phyloP scores from a whole-genome alignment of 2,888 invertebrate genomes.

The Anticlea derivata region DNA sequence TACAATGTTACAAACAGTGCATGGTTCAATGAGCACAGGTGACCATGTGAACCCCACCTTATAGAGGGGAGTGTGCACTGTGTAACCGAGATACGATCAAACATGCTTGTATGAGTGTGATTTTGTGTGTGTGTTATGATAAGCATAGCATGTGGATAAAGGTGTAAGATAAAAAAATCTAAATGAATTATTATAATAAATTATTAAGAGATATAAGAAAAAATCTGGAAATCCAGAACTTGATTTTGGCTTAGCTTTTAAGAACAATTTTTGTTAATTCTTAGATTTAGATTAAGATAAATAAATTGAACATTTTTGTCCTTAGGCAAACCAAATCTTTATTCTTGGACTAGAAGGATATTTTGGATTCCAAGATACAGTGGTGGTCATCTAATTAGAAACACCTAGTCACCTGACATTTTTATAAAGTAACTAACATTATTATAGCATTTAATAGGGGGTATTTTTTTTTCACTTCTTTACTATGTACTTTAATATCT shows the following conservation, averaged over 20 bases:
- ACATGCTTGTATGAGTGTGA: background rate
- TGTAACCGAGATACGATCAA: conserved; percentile 9
- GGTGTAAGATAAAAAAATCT: conserved; percentile 3
- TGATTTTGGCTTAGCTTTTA: background rate
- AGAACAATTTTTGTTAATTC: background rate
- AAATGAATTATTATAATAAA: background rate
- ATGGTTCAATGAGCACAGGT: conserved; percentile 19
- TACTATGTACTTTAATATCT: too few species aligned
- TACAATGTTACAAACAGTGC: conserved; percentile 17
- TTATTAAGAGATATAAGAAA: background rate
- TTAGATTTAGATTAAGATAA: too few species aligned
- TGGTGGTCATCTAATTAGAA: too few species aligned
- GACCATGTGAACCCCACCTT: conserved; percentile 11
- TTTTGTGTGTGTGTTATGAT: conserved; percentile 3
- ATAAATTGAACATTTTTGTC: too few species aligned
- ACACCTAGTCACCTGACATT: too few species aligned
- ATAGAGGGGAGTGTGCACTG: background rate
- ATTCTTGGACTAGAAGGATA: background rate
- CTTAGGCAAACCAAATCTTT: too few species aligned
- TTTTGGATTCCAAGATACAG: conserved; percentile 29
- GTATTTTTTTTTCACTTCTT: too few species aligned
- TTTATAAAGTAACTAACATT: too few species aligned
- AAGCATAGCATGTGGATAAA: conserved; percentile 18
- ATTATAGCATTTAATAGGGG: too few species aligned
- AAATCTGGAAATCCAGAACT: conserved; percentile 21